Percentiles rank a stretch among this genome's conserved stretches.
phyloP scores from a whole-genome alignment of 2,113 vertebrate species.

The Beaufortia kweichowensis region DNA sequence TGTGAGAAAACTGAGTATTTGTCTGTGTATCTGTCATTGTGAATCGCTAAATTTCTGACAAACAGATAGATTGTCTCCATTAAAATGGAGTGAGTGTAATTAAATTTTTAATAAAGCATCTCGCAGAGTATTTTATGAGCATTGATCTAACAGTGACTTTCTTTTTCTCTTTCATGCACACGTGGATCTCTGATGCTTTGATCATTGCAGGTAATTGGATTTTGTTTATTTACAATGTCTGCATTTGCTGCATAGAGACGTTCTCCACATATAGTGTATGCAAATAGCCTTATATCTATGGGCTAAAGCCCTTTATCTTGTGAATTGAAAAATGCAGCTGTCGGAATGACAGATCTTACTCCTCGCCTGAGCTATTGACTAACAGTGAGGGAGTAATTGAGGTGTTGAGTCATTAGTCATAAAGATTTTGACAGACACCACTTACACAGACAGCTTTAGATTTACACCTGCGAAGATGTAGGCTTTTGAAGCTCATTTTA shows the following conservation, averaged over 20 bases:
- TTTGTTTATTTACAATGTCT: slow-evolving; percentile 16
- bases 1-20: background rate
- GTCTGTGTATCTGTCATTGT: background rate
- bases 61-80: background rate
- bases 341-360: background rate
- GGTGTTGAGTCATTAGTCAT: slow-evolving; percentile 19
- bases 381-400: background rate
- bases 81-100: slow-evolving; percentile 28
- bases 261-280: background rate
- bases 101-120: background rate
- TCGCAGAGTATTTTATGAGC: background rate
- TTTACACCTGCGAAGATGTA: background rate
- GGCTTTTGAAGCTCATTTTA: background rate
- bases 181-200: slow-evolving; percentile 11
- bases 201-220: slow-evolving; percentile 42
- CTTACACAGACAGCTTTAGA: slow-evolving; percentile 4
- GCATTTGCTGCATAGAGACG: background rate
- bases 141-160: slow-evolving; percentile 20
- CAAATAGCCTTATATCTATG: background rate
- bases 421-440: slow-evolving; percentile 1
- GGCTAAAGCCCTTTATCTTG: background rate
- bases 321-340: background rate
- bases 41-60: background rate
- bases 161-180: slow-evolving; percentile 58
- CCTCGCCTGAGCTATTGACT: slow-evolving; percentile 1